These are phyloP conservation scores for Aspiorhynchus laticeps DNA, from an alignment of 2,113 vertebrate genomes.

Conservation along the genomic window DNA sequence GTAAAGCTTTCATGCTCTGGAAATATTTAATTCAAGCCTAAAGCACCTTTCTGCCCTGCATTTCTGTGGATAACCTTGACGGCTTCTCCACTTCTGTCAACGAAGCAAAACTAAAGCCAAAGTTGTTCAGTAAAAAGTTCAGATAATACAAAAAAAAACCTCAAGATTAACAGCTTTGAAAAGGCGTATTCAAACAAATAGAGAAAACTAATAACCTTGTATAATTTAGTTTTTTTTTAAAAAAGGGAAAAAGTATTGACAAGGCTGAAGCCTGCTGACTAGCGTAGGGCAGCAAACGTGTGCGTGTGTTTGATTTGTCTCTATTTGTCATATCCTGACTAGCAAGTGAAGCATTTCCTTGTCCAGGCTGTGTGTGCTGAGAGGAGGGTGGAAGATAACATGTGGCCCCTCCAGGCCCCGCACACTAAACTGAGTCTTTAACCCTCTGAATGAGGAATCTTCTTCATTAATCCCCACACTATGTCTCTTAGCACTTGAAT, in stretches of 20 bases:
- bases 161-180: not conserved
- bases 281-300: not conserved
- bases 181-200: slow-evolving; percentile 12
- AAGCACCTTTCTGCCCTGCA: slow-evolving; percentile 69
- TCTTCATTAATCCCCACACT: slow-evolving; percentile 77
- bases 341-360: slow-evolving; percentile 55
- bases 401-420: slow-evolving; percentile 32
- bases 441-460: slow-evolving; percentile 71
- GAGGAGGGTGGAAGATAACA: slow-evolving; percentile 24
- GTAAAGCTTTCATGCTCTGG: slow-evolving; percentile 67
- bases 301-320: slow-evolving; percentile 52
- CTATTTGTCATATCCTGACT: slow-evolving; percentile 64
- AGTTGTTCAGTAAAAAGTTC: not conserved
- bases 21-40: slow-evolving; percentile 67
- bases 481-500: slow-evolving; percentile 72
- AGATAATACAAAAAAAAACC: not conserved
- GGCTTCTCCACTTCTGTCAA: slow-evolving; percentile 4
- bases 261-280: slow-evolving; percentile 24
- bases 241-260: not conserved
- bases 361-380: slow-evolving; percentile 26
- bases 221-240: not conserved
- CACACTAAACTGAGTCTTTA: slow-evolving; percentile 50
- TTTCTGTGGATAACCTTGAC: slow-evolving; percentile 66
- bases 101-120: slow-evolving; percentile 25
- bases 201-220: not conserved